Conservation (phyloP, 2,888 invertebrate genomes). For the Eucera pruinosa region DNA sequence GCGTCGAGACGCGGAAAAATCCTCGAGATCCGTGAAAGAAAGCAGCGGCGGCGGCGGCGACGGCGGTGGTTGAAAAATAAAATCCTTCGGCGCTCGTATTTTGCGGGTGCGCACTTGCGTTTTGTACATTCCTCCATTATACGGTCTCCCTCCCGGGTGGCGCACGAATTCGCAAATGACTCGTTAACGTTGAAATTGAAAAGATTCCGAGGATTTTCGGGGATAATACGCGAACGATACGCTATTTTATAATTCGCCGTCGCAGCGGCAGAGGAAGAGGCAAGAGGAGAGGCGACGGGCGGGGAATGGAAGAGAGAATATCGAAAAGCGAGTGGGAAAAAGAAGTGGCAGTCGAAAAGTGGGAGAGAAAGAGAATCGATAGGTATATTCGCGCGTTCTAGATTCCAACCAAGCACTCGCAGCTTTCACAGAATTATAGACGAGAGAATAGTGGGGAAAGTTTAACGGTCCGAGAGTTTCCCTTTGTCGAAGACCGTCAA, state of each 20-base stretch:
- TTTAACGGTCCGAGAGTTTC: conserved; percentile 10
- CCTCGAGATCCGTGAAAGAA: conserved; percentile 4
- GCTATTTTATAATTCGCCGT: conserved; percentile 5
- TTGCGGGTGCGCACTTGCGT: background rate
- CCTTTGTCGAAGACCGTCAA: conserved; percentile 22
- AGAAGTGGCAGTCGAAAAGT: background rate
- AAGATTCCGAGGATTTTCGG: background rate
- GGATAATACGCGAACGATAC: background rate
- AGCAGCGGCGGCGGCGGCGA: no score
- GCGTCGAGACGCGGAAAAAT: no score
- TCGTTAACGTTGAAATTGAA: background rate
- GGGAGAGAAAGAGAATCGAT: conserved; percentile 51
- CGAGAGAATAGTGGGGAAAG: conserved; percentile 14
- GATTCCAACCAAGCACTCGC: conserved; percentile 40
- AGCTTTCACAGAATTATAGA: conserved; percentile 48
- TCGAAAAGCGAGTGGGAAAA: background rate
- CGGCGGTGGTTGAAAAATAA: background rate
- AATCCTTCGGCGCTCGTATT: background rate
- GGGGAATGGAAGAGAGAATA: background rate
- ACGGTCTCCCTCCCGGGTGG: background rate
- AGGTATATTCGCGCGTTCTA: conserved; percentile 49
- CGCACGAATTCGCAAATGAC: conserved; percentile 4
- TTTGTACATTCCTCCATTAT: background rate
- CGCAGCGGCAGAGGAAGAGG: no score
- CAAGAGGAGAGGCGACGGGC: no score